These are phyloP conservation scores for Premnoplex brunnescens DNA, from an alignment of 2,797 vertebrate species.

Conservation along the genomic window DNA sequence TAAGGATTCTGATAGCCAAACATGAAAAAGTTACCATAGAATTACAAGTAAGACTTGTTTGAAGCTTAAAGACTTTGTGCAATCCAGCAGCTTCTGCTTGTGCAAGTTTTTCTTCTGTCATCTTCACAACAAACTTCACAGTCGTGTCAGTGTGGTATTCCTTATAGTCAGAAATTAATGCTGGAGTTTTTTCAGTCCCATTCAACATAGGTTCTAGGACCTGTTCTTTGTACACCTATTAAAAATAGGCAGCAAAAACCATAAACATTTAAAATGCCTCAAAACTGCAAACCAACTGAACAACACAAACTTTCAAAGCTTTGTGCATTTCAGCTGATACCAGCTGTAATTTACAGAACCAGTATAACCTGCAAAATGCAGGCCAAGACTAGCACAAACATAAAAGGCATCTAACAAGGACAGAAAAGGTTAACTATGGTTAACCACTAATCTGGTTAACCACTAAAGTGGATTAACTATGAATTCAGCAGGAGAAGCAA, in stretches of 20 bases:
- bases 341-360: not conserved
- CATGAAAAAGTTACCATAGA: conserved; percentile 88
- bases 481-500: not conserved
- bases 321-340: not conserved
- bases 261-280: not conserved
- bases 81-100: conserved; percentile 95
- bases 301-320: not conserved
- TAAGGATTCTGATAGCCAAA: conserved; percentile 57
- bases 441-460: no score
- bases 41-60: conserved; percentile 97
- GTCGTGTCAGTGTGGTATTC: conserved; percentile 98
- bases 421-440: not conserved
- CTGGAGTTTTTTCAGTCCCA: conserved; percentile 95
- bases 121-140: conserved; percentile 97
- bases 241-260: not conserved
- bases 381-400: not conserved
- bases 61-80: conserved; percentile 98
- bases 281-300: not conserved
- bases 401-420: not conserved
- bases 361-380: not conserved
- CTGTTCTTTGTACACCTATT: conserved; percentile 94
- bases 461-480: not conserved
- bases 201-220: conserved; percentile 98
- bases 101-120: conserved; percentile 96
- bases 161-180: conserved; percentile 95